These are phyloP conservation scores for Paracentrotus lividus DNA, from an alignment of 53 echinoderm and acorn worm species.

Conservation along the genomic window DNA sequence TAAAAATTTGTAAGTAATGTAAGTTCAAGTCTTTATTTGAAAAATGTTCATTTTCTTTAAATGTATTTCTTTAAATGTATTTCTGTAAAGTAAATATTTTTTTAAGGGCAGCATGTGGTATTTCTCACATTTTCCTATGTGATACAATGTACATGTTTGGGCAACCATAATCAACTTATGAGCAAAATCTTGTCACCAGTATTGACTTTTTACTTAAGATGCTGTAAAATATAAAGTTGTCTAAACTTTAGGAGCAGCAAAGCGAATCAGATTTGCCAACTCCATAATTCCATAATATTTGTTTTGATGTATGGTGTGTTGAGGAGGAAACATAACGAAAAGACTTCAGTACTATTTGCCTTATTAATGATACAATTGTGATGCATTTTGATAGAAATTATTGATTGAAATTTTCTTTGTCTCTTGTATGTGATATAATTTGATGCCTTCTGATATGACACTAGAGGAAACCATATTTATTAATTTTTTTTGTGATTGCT, in stretches of 20 bases:
- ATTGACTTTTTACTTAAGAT: not conserved
- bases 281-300: not conserved
- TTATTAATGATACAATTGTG: not conserved
- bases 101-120: not conserved
- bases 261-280: not conserved
- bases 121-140: not conserved
- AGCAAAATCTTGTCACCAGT: not conserved
- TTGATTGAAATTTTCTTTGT: not conserved
- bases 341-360: conserved; percentile 45
- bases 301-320: not conserved
- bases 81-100: no score
- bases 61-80: no score
- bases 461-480: no score
- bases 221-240: not conserved
- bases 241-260: not conserved
- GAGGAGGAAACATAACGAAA: not conserved
- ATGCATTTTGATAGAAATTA: conserved; percentile 13
- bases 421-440: not conserved
- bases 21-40: not conserved
- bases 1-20: not conserved
- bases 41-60: not conserved
- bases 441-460: conserved; percentile 21
- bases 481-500: not conserved
- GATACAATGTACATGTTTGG: not conserved
- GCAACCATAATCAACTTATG: not conserved